Percentiles rank a stretch among this genome's conserved stretches.
Conservation (phyloP, 2,113 vertebrate species). For the Poecilia latipinna region DNA sequence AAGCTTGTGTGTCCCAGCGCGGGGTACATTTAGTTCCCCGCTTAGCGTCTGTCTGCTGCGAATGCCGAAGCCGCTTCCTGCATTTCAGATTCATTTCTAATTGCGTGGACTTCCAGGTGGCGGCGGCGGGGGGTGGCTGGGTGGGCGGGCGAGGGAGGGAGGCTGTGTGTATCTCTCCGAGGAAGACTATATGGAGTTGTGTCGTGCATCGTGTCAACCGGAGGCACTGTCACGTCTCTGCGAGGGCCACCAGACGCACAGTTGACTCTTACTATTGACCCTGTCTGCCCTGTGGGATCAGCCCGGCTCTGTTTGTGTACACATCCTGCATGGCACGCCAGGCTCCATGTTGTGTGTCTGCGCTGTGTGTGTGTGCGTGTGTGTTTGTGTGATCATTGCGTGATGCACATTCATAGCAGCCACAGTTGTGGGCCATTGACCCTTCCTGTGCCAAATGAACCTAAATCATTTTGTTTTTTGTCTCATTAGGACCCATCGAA, state of each 20-base stretch:
- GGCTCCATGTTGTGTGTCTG: conserved; percentile 40
- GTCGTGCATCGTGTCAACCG: background rate
- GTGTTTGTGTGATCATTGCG: conserved; percentile 53
- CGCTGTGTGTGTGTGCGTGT: conserved; percentile 17
- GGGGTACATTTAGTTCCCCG: conserved; percentile 30
- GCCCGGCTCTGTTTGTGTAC: conserved; percentile 49
- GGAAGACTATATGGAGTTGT: conserved; percentile 16
- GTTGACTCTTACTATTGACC: conserved; percentile 72
- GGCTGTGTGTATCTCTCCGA: conserved; percentile 5
- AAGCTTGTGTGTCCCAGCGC: conserved; percentile 32
- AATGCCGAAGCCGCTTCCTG: background rate
- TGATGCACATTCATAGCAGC: conserved; percentile 63
- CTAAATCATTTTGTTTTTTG: conserved; percentile 50
- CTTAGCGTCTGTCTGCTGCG: conserved; percentile 16
- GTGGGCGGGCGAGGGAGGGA: too few relatives aligned
- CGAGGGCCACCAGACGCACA: conserved; percentile 68
- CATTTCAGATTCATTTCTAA: too few relatives aligned
- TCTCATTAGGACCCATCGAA: conserved; percentile 88
- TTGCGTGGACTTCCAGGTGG: too few relatives aligned
- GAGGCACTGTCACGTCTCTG: conserved; percentile 3
- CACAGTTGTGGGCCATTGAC: conserved; percentile 62
- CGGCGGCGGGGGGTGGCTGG: too few relatives aligned
- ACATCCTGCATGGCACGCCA: conserved; percentile 45
- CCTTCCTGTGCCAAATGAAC: conserved; percentile 64
- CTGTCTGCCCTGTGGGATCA: conserved; percentile 68